A percentile compares a stretch with the other conserved stretches of the same genome.
Conservation (phyloP, 2,113 vertebrate species). For the Leptocoma aspasia region DNA sequence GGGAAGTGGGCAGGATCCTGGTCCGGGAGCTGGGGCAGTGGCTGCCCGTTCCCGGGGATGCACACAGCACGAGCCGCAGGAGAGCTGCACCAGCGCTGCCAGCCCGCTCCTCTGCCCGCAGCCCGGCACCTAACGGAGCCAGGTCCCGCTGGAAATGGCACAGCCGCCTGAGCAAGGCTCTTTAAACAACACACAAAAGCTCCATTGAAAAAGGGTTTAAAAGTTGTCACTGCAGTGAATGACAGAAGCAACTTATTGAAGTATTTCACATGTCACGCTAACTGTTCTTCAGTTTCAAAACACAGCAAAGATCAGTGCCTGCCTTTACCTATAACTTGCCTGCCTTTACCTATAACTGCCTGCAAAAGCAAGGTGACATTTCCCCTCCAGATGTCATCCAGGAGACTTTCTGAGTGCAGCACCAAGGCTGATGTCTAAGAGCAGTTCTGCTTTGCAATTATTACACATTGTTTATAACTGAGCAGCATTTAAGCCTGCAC, state of each 20-base stretch:
- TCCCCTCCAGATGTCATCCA: background rate
- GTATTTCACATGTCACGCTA: fast-evolving
- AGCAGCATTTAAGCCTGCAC: background rate
- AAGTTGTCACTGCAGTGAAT: background rate
- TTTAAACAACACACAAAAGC: background rate
- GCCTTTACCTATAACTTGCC: background rate
- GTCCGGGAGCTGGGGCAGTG: fast-evolving
- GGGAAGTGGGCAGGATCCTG: background rate
- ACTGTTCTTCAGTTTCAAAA: background rate
- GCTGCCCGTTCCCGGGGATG: fast-evolving
- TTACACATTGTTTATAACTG: background rate
- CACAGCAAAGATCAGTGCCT: background rate
- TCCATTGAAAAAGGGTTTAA: background rate
- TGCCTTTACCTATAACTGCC: background rate
- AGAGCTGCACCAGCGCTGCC: background rate
- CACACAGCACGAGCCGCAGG: background rate
- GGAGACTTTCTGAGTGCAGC: background rate
- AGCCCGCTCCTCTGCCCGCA: fast-evolving
- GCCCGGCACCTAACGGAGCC: fast-evolving
- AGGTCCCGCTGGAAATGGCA: fast-evolving
- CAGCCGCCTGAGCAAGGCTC: fast-evolving
- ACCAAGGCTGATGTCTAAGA: background rate
- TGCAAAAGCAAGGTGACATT: background rate
- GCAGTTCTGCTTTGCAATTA: background rate
- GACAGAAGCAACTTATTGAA: background rate